These are phyloP conservation scores for Drosophila siamana DNA, from an alignment of 2,888 invertebrate genomes.

Conservation along the genomic window DNA sequence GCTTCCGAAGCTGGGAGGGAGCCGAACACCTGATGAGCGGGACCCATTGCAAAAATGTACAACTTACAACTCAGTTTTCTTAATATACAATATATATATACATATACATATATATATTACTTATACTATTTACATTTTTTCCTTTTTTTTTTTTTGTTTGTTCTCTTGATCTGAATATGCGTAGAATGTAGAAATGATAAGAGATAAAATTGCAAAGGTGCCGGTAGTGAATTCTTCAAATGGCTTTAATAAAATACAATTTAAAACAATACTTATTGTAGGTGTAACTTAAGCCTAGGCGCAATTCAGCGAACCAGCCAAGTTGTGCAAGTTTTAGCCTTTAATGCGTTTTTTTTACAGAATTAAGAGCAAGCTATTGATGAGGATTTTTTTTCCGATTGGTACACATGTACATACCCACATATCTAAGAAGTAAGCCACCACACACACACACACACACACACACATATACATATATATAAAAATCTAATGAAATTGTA, in stretches of 20 bases:
- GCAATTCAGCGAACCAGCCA: conserved; percentile 20
- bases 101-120: background rate
- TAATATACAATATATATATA: conserved; percentile 9
- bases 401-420: conserved; percentile 39
- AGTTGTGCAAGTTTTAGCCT: conserved; percentile 42
- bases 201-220: conserved; percentile 61
- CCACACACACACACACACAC: conserved; percentile 1
- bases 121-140: background rate
- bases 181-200: conserved; percentile 10
- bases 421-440: conserved; percentile 28
- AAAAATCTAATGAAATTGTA: conserved; percentile 14
- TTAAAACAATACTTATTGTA: conserved; percentile 39
- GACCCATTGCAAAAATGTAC: background rate
- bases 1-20: background rate
- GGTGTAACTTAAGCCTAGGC: conserved; percentile 34
- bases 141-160: conserved; percentile 13
- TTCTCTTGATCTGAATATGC: conserved; percentile 1
- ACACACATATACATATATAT: background rate
- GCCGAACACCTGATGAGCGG: background rate
- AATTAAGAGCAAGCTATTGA: conserved; percentile 47
- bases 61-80: conserved; percentile 16
- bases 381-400: conserved; percentile 38
- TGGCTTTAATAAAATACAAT: conserved; percentile 78
- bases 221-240: conserved; percentile 82
- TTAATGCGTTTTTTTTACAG: conserved; percentile 43